Conservation (phyloP, 2,888 invertebrate genomes). For the Drosophila ezoana region DNA sequence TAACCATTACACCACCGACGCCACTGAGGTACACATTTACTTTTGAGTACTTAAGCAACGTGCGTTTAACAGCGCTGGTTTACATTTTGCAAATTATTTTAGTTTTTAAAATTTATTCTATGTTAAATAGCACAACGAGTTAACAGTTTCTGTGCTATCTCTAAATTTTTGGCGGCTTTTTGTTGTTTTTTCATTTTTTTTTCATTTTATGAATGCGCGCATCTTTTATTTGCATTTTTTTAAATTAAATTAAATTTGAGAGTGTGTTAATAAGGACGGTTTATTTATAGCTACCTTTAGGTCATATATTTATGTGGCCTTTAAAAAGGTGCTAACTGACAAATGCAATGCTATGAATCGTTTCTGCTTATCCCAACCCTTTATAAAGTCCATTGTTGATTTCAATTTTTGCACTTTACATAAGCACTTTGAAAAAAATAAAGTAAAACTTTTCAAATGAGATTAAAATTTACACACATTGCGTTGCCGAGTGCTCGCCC, state of each 20-base stretch:
- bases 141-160: conserved; percentile 9
- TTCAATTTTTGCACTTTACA: conserved; percentile 69
- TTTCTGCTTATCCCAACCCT: conserved; percentile 37
- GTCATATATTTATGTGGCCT: not conserved
- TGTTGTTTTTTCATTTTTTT: not conserved
- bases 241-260: not conserved
- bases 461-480: conserved; percentile 66
- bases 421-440: conserved; percentile 45
- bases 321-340: conserved; percentile 5
- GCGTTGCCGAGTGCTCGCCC: conserved; percentile 37
- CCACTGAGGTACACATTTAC: rapidly evolving
- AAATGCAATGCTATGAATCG: conserved; percentile 5
- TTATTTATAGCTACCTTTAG: not conserved
- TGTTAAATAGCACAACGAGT: conserved; percentile 8
- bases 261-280: no score
- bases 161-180: not conserved
- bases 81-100: not conserved
- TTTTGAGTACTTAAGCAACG: conserved; percentile 4
- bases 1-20: conserved; percentile 84
- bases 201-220: no score
- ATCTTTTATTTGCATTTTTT: no score
- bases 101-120: not conserved
- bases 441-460: conserved; percentile 71
- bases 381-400: conserved; percentile 57
- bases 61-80: not conserved